Evolutionary conservation across 1,140 invertebrate genomes (phyloP).

Genomic region (Euura saliciscinereae): DNA sequence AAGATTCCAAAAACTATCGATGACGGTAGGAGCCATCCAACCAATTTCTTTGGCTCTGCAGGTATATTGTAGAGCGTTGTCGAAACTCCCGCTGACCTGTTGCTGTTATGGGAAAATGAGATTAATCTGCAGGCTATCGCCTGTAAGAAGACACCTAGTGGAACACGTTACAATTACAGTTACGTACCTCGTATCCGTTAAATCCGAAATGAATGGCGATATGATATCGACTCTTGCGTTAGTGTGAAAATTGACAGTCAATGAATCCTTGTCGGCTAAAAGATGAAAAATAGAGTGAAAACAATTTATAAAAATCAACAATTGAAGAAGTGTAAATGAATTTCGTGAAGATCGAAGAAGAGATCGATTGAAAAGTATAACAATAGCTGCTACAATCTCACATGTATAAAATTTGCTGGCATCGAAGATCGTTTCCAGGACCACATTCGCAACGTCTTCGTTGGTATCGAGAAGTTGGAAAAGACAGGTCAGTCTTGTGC

Average conservation of each 20-base stretch:
- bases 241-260: background rate
- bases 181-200: background rate
- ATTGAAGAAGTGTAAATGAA: background rate
- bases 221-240: background rate
- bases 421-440: constrained; percentile 32
- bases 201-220: background rate
- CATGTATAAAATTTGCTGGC: constrained; percentile 13
- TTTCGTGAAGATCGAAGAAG: background rate
- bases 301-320: background rate
- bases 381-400: background rate
- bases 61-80: background rate
- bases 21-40: background rate
- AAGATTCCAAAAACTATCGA: background rate
- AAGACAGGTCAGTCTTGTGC: constrained; percentile 30
- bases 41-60: background rate
- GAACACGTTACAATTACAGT: too few relatives aligned
- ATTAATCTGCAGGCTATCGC: too few relatives aligned
- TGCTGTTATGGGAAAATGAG: too few relatives aligned
- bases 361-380: too few relatives aligned
- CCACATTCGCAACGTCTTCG: constrained; percentile 34
- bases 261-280: background rate
- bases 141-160: too few relatives aligned
- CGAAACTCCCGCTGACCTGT: background rate
- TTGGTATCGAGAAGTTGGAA: constrained; percentile 28
- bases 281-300: background rate